Percentiles rank a stretch among this genome's conserved stretches.
These are phyloP conservation scores for Acanthurus lineatus DNA, from an alignment of 2,797 vertebrate species.

Conservation along the genomic window DNA sequence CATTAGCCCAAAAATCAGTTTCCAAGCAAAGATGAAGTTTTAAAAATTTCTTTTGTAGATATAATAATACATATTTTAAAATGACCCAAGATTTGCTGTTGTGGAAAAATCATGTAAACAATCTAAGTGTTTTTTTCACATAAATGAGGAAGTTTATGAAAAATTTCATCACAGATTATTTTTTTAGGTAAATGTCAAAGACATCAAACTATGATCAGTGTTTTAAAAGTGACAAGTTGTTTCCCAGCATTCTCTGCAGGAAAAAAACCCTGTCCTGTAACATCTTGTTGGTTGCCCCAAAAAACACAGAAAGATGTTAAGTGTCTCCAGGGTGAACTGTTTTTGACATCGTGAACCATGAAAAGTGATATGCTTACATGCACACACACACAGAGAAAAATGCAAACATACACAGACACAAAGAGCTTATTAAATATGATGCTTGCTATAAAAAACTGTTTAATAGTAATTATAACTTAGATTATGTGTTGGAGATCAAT, in stretches of 20 bases:
- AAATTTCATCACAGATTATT: neutral
- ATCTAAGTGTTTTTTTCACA: neutral
- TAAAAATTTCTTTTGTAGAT: neutral
- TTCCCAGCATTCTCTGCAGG: slow-evolving; percentile 3
- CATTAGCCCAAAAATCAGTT: neutral
- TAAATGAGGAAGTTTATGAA: slow-evolving; percentile 18
- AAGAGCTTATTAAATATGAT: no score
- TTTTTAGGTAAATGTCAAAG: neutral
- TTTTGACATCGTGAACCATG: no score
- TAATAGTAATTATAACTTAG: no score
- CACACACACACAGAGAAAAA: no score
- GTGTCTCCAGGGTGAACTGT: no score
- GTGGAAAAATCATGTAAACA: neutral
- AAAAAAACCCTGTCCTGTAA: neutral
- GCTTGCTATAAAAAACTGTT: no score
- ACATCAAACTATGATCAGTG: slow-evolving; percentile 37
- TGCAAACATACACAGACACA: no score
- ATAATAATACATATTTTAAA: neutral
- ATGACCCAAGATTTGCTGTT: neutral
- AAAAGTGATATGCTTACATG: no score
- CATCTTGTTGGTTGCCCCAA: neutral
- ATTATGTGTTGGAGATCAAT: no score
- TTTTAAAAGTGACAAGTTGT: neutral
- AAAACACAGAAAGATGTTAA: no score
- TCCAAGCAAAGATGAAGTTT: neutral